Conservation (phyloP, 2,888 invertebrate species). For the Hydraecia micacea region DNA sequence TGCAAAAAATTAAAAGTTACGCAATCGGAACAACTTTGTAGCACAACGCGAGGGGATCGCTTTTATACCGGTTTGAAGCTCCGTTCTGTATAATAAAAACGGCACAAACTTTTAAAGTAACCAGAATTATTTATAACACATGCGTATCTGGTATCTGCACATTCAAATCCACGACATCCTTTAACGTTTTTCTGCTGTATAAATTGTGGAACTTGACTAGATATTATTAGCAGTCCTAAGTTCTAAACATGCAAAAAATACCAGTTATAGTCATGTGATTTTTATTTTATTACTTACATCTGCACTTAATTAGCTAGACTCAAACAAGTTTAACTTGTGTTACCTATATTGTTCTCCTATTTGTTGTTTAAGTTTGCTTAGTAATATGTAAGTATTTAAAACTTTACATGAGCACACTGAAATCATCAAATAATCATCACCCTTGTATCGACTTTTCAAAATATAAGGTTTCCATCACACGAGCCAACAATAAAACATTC, state of each 20-base stretch:
- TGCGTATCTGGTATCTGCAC: slow-evolving; percentile 42
- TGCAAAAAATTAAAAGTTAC: slow-evolving; percentile 66
- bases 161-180: slow-evolving; percentile 55
- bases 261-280: slow-evolving; percentile 16
- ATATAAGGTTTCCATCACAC: neutral
- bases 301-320: neutral
- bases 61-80: slow-evolving; percentile 54
- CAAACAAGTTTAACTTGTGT: neutral
- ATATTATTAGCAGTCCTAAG: slow-evolving; percentile 23
- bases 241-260: slow-evolving; percentile 25
- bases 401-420: neutral
- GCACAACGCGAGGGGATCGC: slow-evolving; percentile 45
- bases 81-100: slow-evolving; percentile 51
- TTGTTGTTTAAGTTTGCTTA: slow-evolving; percentile 2
- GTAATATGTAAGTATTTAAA: neutral
- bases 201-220: slow-evolving; percentile 26
- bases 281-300: slow-evolving; percentile 26
- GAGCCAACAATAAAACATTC: slow-evolving; percentile 33
- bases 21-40: slow-evolving; percentile 59
- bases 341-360: neutral
- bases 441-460: neutral
- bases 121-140: slow-evolving; percentile 55
- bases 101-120: slow-evolving; percentile 52
- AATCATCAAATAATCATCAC: no score
- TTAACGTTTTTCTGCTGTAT: slow-evolving; percentile 44